Evolutionary conservation across 2,113 vertebrate species (phyloP), one percentile per base, ranked within the genome.

Genomic region (Acrocephalus kingi): DNA sequence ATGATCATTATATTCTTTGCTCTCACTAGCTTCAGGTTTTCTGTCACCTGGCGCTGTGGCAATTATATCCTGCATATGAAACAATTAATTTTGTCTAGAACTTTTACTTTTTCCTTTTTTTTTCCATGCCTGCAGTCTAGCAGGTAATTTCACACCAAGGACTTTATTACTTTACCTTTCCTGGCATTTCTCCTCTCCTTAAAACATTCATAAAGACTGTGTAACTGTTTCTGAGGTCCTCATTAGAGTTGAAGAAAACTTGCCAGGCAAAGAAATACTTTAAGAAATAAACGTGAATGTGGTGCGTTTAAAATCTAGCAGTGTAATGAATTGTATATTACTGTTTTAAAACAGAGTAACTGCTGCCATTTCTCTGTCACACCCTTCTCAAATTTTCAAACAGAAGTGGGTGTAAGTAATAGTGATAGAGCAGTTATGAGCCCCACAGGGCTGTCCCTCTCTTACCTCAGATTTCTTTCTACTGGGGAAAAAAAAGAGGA

Each of bases 111-210:
- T 58, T 67, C 79, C 37, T 19, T 35, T 19, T 41, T 91, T 90
- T 77, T 83, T 48, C 41, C 3, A 23, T 82, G 41, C 37, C 69
- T 93, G 61, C 21, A 75, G 62, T 78, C 54, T 84, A 86, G 46
- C 37, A 33, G 79, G 68, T 93, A 92, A 95, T 90, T 95, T 92
- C 87, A 79, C 17, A 90, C 66, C 5, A 33, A 93, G 33, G 74
- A 90, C 84, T 95, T 74, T 86, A 91, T 95, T 97, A 89, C 69
- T 73, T 96, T 84, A 81, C 56, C 52, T 92, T 75, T 55, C 59
- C 84, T 87, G 85, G 58, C 64, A 91, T 93, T 93, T 94, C 62
- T 95, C 22, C 30, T 93, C 71, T 78, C 31, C 43, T 83, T 85
- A 39, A 81, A 84, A 61, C 21, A 69, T 45, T 84, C 79, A 41